A percentile compares a stretch with the other conserved stretches of the same genome.
These are phyloP conservation scores for Falco columbarius DNA, from an alignment of 2,797 vertebrate species.

Conservation along the genomic window DNA sequence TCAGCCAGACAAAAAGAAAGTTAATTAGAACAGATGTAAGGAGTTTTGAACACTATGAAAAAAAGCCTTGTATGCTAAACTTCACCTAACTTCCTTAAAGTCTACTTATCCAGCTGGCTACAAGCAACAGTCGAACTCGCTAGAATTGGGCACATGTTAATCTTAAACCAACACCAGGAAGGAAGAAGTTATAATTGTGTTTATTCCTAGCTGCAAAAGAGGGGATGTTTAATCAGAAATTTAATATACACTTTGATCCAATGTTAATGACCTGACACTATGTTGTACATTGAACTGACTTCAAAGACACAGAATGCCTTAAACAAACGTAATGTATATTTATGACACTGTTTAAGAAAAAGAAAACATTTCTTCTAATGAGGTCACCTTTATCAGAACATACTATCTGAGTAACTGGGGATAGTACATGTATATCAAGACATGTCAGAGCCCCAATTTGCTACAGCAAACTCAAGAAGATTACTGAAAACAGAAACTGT, in stretches of 20 bases:
- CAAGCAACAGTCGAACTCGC: constrained; percentile 33
- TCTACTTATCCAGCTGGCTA: constrained; percentile 61
- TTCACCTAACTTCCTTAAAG: constrained; percentile 32
- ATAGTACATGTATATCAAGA: background rate
- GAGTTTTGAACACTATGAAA: constrained; percentile 4
- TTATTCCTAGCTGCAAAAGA: constrained; percentile 64
- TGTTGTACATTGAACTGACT: constrained; percentile 51
- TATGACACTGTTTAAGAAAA: constrained; percentile 56
- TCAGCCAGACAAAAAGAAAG: constrained; percentile 39
- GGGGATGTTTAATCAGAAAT: constrained; percentile 59
- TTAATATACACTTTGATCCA: constrained; percentile 64
- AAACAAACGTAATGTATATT: constrained; percentile 64
- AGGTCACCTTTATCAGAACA: constrained; percentile 58
- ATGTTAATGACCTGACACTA: constrained; percentile 60
- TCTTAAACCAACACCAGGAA: constrained; percentile 62
- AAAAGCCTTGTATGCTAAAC: constrained; percentile 14
- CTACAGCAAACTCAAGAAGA: background rate
- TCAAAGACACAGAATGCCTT: constrained; percentile 50
- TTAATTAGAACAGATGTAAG: constrained; percentile 53
- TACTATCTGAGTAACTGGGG: constrained; percentile 1
- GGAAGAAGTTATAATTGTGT: constrained; percentile 67
- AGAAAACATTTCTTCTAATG: constrained; percentile 57
- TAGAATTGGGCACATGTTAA: constrained; percentile 32
- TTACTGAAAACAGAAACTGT: background rate
- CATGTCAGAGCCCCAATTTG: background rate